Base-by-base conservation (phyloP, 2,888 invertebrate species). In the Melanostoma mellinum region DNA sequence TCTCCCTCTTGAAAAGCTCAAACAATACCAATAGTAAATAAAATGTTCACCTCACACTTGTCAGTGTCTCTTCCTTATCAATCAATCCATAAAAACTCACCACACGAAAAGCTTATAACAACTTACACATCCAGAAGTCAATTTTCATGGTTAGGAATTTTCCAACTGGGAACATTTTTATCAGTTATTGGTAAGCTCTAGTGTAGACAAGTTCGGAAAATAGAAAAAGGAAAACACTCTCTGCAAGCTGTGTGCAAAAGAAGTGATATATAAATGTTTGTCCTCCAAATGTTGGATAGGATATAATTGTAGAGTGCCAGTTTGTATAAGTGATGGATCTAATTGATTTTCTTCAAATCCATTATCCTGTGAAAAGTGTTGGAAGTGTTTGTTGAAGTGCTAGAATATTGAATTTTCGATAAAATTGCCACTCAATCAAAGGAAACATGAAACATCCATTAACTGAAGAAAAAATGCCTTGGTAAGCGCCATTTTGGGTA, bases 401-500 rank as follows among this genome's bases (percentile, higher is more conserved):
- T 48, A 6, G 40, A 36, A 40, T 38, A 50, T 61, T 50, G n/a
- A 61, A 46, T 65, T 80, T 75, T 67, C 38, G 60, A 20, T 20
- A 20, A 20, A 60, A 9, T 77, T 6, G 4, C 35, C 36, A 33
- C 42, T 20, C 9, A 36, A 53, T 33, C 20, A 20, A 42, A 46
- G 52, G 46, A 32, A 44, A 65, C 76, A 76, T 44, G 53, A 52
- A 74, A 65, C 35, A 71, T 42, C 65, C 53, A 61, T 48, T 65
- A 50, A 72, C 48, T 63, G 72, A 33, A 20, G 20, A 20, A 56
- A 85, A 85, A 82, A 86, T 86, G 86, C 69, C 82, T 77, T 86
- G 87, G 87, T 87, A 87, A 87, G 87, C 87, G 87, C 87, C 87
- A 87, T 87, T 85, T 87, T 87, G 85, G 20, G 20, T 20, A 69